These are phyloP conservation scores for Drosophila littoralis DNA, from an alignment of 1,140 invertebrate species.

Conservation along the genomic window DNA sequence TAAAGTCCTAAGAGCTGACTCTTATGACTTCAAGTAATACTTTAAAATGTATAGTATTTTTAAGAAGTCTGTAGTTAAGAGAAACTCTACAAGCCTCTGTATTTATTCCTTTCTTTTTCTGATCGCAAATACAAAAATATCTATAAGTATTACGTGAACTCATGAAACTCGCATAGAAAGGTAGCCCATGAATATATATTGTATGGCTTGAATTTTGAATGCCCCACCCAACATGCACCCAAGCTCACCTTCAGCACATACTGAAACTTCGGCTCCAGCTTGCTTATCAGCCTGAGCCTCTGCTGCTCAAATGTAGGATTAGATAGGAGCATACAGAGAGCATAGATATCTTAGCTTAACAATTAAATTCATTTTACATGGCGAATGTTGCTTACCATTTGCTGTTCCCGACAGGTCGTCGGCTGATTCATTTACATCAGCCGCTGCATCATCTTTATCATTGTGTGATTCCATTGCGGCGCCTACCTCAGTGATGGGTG, in stretches of 20 bases:
- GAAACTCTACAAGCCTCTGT: no score
- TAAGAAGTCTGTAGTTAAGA: no score
- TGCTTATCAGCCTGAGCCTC: constrained; percentile 62
- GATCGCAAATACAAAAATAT: no score
- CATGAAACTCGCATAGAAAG: background rate
- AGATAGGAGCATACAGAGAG: constrained; percentile 13
- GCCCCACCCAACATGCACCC: background rate
- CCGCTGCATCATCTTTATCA: constrained; percentile 11
- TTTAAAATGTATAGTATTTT: no score
- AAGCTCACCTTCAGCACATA: constrained; percentile 68
- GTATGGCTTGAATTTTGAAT: no score
- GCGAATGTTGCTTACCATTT: constrained; percentile 46
- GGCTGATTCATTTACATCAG: constrained; percentile 7
- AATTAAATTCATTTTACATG: background rate
- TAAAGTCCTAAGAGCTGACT: no score
- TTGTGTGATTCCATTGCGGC: constrained; percentile 2
- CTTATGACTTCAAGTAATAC: no score
- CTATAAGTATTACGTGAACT: no score
- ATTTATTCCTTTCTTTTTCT: no score
- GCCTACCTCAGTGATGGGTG: constrained; percentile 8
- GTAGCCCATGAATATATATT: no score
- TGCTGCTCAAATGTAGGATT: constrained; percentile 49
- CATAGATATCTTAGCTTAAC: constrained; percentile 15
- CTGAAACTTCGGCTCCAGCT: constrained; percentile 59
- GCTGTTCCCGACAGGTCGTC: constrained; percentile 27